Conservation (phyloP, 2,113 vertebrate species). For the Atherinomorus stipes region DNA sequence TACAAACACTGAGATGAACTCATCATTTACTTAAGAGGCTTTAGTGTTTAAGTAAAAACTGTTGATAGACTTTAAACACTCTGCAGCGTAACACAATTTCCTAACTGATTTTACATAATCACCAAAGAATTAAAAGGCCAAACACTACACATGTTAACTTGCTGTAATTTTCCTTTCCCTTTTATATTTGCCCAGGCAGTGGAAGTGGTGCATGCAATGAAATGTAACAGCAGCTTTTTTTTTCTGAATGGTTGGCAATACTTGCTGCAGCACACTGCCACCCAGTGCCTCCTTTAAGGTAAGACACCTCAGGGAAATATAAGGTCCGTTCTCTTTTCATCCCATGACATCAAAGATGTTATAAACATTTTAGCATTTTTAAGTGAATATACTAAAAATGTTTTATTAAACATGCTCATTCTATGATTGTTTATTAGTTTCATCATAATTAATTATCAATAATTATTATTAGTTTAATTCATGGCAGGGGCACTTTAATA, state of each 20-base stretch:
- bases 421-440: not conserved
- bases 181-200: slow-evolving; percentile 23
- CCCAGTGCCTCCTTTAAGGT: slow-evolving; percentile 48
- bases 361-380: not conserved
- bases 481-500: no score
- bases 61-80: not conserved
- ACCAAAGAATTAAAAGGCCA: not conserved
- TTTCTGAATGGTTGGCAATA: slow-evolving; percentile 50
- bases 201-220: slow-evolving; percentile 49
- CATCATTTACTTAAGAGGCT: slow-evolving; percentile 32
- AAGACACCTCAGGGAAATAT: not conserved
- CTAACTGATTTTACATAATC: not conserved
- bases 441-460: no score
- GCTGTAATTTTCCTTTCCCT: slow-evolving; percentile 40
- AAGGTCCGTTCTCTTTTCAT: not conserved
- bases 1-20: slow-evolving; percentile 7
- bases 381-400: not conserved
- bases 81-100: not conserved
- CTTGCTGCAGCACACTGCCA: slow-evolving; percentile 65
- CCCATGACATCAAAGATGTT: not conserved
- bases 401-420: not conserved
- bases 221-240: slow-evolving; percentile 41
- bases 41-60: slow-evolving; percentile 17
- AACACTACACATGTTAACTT: slow-evolving; percentile 15
- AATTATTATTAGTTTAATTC: no score